Base-by-base conservation (phyloP, 2,888 invertebrate genomes). In the Tetheella fluctuosa region DNA sequence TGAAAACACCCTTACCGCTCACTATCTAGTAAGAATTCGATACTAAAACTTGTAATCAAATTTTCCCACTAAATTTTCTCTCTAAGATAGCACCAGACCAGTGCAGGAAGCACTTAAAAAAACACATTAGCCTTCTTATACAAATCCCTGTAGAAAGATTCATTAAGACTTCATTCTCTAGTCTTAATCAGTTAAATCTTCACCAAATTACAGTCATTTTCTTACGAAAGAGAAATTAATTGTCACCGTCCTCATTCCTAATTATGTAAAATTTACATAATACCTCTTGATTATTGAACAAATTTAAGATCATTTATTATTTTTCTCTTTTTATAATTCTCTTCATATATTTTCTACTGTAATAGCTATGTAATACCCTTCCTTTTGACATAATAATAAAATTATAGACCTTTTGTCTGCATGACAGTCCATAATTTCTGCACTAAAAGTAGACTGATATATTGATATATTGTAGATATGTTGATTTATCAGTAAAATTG, bases 171-270 rank as follows among this genome's bases (percentile, higher is more conserved):
- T n/a, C n/a, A 39, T 39, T 39, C 6, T 39, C n/a, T 39, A n/a
- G 15, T n/a, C 39, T 39, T 39, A 39, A 39, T 39, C n/a, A n/a
- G n/a, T 39, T 39, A 15, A 39, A 39, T 39, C 5, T 39, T 39
- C 39, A 39, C 39, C 4, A n/a, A 39, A 39, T 39, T 39, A 39
- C 39, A 39, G n/a, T 5, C 5, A 39, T 39, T 39, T n/a, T n/a
- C 39, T 39, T 39, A n/a, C n/a, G 39, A 39, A n/a, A n/a, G 39
- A 39, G 39, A n/a, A 39, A n/a, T n/a, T n/a, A 39, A 39, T n/a
- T 7, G 39, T 39, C n/a, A 39, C 39, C 10, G n/a, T n/a, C 39
- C n/a, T 39, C n/a, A 39, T n/a, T 39, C n/a, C 39, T 39, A 39
- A 39, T 39, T 39, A 7, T 5, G 39, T n/a, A 6, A 39, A 6